phyloP scores from a whole-genome alignment of 2,888 invertebrate species.

The Pasiphila rectangulata region DNA sequence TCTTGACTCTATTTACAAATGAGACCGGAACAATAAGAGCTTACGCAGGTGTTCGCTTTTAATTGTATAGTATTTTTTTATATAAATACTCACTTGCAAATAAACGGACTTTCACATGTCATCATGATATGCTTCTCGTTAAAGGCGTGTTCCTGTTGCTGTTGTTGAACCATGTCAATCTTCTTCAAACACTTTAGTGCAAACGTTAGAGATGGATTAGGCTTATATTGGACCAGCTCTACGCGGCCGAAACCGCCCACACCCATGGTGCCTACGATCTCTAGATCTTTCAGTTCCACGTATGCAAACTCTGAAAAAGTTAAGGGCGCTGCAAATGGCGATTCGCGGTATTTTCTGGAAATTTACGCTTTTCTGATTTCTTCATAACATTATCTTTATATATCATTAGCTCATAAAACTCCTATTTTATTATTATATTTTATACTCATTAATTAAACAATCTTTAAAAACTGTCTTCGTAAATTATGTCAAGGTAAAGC shows the following conservation, averaged over 20 bases:
- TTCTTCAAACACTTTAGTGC: conserved; percentile 95
- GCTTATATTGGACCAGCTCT: conserved; percentile 85
- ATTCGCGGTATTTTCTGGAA: too few relatives aligned
- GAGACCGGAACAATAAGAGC: too few relatives aligned
- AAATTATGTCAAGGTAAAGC: conserved; percentile 7
- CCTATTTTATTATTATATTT: too few relatives aligned
- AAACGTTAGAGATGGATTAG: conserved; percentile 81
- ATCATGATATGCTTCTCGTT: conserved; percentile 93
- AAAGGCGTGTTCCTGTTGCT: conserved; percentile 93
- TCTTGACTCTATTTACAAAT: too few relatives aligned
- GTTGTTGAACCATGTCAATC: conserved; percentile 91
- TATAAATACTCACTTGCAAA: conserved; percentile 82
- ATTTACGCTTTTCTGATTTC: too few relatives aligned
- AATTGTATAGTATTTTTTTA: background rate
- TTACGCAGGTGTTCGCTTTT: too few relatives aligned
- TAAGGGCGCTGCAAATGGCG: background rate
- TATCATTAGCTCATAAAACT: too few relatives aligned
- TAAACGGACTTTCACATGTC: conserved; percentile 89
- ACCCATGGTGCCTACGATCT: conserved; percentile 91
- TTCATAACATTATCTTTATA: too few relatives aligned
- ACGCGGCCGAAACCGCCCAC: conserved; percentile 96
- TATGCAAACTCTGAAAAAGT: conserved; percentile 81
- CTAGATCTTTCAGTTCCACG: conserved; percentile 88
- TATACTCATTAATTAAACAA: too few relatives aligned
- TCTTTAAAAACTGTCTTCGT: too few relatives aligned